Base-by-base conservation (phyloP, 1,140 invertebrate species). In the Episyrphus balteatus region DNA sequence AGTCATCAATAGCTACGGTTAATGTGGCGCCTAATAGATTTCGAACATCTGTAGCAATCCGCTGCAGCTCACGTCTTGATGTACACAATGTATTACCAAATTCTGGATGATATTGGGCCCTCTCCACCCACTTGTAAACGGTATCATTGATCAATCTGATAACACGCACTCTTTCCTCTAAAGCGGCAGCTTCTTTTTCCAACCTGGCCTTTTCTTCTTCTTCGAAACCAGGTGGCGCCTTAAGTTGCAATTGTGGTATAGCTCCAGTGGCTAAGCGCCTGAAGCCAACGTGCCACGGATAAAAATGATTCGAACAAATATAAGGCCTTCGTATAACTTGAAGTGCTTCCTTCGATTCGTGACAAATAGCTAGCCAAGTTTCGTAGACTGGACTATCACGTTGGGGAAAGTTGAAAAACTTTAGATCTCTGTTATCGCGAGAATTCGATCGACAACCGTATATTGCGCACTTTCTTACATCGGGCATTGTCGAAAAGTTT, bases 41-140 rank as follows among this genome's bases (percentile, higher is more conserved):
- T 5, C 56, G 47, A 0, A 62, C 60, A 21, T 57, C 58, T 47
- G 62, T 60, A 3, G 62, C 62, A 42, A 65, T 66, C 11, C 65
- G 60, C 50, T 66, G 65, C 34, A 66, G 65, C 62, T 65, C 65
- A 30, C 62, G 62, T n/a, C 65, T 62, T 1, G 62, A 65, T 26
- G 21, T 26, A 8, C 21, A 26, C 1, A 66, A 62, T 37, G 62
- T 63, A 13, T 62, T 62, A 10, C 62, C 47, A 41, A 66, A 46
- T 40, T 66, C 62, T 5, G 62, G 62, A 61, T 66, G 65, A 0
- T 61, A 53, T 18, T 66, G 65, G 12, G 62, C 62, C 1, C 62
- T 50, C 11, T 65, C 62, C 26, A 65, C 26, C 62, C 62, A 66
- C 39, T 66, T 62, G 32, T 66, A 66, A 21, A 66, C 62, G 0